phyloP scores from a whole-genome alignment of 2,888 invertebrate genomes.

The Campoletis raptor region DNA sequence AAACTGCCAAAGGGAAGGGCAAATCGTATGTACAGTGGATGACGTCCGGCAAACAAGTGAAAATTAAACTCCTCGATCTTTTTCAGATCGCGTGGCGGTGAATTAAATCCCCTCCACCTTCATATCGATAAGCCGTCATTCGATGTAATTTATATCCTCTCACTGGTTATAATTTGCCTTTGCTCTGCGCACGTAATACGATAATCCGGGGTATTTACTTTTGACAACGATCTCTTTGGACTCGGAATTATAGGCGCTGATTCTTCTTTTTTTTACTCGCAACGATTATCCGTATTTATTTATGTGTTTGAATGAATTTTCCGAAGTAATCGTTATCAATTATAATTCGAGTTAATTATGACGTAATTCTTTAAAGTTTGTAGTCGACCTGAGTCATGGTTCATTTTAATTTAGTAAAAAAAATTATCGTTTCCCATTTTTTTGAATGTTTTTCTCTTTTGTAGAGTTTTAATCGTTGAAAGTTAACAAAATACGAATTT shows the following conservation, averaged over 20 bases:
- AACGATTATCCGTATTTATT: not conserved
- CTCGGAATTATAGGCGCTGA: not conserved
- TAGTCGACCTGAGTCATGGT: too few relatives aligned
- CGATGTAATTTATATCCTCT: constrained; percentile 52
- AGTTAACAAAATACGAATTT: too few relatives aligned
- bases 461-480: too few relatives aligned
- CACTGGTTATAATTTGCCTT: constrained; percentile 11
- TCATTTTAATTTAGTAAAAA: too few relatives aligned
- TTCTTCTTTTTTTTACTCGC: not conserved
- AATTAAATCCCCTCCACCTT: constrained; percentile 12
- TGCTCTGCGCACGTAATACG: constrained; percentile 9
- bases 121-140: constrained; percentile 47
- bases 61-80: constrained; percentile 63
- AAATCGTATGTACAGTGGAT: constrained; percentile 17
- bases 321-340: not conserved
- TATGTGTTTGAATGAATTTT: not conserved
- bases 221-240: constrained; percentile 1
- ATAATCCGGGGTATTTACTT: constrained; percentile 29
- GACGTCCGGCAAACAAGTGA: constrained; percentile 68
- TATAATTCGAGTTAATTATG: too few relatives aligned
- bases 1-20: constrained; percentile 9
- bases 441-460: too few relatives aligned
- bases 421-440: too few relatives aligned
- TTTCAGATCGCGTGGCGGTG: constrained; percentile 46
- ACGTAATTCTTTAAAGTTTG: too few relatives aligned